Percentiles rank a stretch among this genome's conserved stretches.
Conservation (phyloP, 2,113 vertebrate species). For the Serinus canaria region DNA sequence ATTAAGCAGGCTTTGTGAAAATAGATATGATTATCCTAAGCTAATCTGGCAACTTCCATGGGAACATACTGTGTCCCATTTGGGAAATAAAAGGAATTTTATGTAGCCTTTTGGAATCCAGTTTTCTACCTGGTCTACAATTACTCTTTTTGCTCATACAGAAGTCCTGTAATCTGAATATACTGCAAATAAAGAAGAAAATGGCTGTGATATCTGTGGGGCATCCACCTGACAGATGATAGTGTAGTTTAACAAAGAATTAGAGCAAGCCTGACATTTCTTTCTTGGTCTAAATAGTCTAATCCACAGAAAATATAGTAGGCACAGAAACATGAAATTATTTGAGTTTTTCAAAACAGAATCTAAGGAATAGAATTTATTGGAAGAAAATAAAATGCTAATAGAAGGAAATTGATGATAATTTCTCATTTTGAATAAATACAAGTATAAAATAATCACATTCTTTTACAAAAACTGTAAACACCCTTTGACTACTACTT, state of each 20-base stretch:
- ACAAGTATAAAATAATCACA: neutral
- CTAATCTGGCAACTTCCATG: neutral
- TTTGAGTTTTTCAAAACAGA: neutral
- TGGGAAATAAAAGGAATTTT: neutral
- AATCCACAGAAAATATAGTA: neutral
- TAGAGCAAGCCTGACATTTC: neutral
- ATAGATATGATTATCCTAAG: neutral
- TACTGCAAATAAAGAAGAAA: neutral
- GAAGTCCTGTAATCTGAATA: neutral
- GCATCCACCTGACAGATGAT: neutral
- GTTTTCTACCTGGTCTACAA: neutral
- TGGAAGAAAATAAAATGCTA: neutral
- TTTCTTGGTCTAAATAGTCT: neutral
- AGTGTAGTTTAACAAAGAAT: neutral
- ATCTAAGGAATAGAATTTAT: neutral
- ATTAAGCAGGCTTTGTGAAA: neutral
- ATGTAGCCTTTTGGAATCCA: neutral
- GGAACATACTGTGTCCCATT: neutral
- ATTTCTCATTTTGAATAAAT: neutral
- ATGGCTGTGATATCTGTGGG: neutral
- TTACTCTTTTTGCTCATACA: neutral
- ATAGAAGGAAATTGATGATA: neutral
- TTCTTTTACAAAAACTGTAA: neutral
- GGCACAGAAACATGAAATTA: neutral
- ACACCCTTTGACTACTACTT: neutral